Conservation (phyloP, 30 jellyfish, hydroid and myxozoan species). For the Chrysaora quinquecirrha region DNA sequence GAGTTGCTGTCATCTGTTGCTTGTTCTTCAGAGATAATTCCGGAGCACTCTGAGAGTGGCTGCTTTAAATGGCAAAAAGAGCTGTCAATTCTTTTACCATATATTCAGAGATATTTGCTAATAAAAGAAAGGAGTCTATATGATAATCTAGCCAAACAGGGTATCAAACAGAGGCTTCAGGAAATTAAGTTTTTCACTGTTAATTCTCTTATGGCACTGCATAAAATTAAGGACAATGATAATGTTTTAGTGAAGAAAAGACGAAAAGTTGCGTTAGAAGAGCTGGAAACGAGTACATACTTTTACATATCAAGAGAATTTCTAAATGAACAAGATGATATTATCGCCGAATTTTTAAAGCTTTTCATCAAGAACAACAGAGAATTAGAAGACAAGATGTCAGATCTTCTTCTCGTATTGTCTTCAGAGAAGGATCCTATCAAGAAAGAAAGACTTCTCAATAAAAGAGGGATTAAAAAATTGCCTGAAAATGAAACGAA, state of each 20-base stretch:
- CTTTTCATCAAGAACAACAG: constrained; percentile 11
- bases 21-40: constrained; percentile 43
- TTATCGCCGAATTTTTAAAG: constrained; percentile 32
- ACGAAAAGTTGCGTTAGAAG: constrained; percentile 24
- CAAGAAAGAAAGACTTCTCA: neutral
- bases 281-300: constrained; percentile 2
- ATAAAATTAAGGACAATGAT: constrained; percentile 38
- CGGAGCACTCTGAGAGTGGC: constrained; percentile 55
- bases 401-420: constrained; percentile 8
- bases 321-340: constrained; percentile 37
- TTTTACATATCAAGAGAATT: constrained; percentile 14
- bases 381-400: neutral
- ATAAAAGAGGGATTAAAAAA: constrained; percentile 10
- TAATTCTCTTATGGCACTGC: constrained; percentile 39
- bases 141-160: constrained; percentile 17
- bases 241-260: constrained; percentile 31
- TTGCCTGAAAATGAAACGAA: constrained; percentile 19
- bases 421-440: neutral
- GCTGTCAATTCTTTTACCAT: constrained; percentile 38
- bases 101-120: constrained; percentile 55
- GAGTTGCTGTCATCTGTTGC: constrained; percentile 24
- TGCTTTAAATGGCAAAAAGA: constrained; percentile 66
- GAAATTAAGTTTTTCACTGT: constrained; percentile 42
- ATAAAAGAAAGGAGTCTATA: constrained; percentile 10
- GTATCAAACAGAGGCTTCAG: constrained; percentile 23